These are phyloP conservation scores for Calameuta filiformis DNA, from an alignment of 2,888 invertebrate genomes.

Conservation along the genomic window DNA sequence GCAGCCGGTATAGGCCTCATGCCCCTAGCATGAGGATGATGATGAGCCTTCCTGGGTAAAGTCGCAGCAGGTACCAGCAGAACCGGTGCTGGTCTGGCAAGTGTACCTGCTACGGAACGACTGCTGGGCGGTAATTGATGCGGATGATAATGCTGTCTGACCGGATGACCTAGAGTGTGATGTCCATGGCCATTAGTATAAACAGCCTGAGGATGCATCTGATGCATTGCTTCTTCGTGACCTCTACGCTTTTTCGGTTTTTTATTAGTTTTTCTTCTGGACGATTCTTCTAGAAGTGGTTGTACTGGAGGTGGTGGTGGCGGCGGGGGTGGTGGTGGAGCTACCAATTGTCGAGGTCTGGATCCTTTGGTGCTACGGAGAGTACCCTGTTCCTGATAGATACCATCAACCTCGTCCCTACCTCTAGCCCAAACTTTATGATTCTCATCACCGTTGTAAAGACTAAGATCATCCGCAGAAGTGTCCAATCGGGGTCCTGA, in stretches of 20 bases:
- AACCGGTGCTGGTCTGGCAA: conserved; percentile 59
- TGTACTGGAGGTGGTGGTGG: conserved; percentile 66
- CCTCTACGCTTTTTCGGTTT: conserved; percentile 56
- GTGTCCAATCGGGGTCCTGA: conserved; percentile 64
- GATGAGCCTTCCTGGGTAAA: conserved; percentile 61
- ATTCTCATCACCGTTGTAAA: conserved; percentile 92
- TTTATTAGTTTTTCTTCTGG: conserved; percentile 53
- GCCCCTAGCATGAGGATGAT: conserved; percentile 55
- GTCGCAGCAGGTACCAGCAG: conserved; percentile 72
- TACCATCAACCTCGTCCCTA: conserved; percentile 78
- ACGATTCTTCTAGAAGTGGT: conserved; percentile 54
- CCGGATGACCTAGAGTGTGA: conserved; percentile 60
- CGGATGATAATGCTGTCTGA: conserved; percentile 55
- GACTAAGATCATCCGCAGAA: conserved; percentile 81
- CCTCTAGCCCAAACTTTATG: conserved; percentile 93
- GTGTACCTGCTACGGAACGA: conserved; percentile 57
- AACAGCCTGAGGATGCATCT: conserved; percentile 59
- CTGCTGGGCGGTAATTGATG: conserved; percentile 54
- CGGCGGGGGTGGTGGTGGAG: conserved; percentile 77
- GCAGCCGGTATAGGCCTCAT: conserved; percentile 63
- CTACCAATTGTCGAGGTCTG: conserved; percentile 86
- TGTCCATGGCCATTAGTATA: conserved; percentile 62
- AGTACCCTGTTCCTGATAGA: conserved; percentile 75
- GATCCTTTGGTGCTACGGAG: conserved; percentile 68
- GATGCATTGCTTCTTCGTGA: conserved; percentile 58